Base-by-base conservation (phyloP, 1,140 invertebrate species). In the Drosophila erecta region DNA sequence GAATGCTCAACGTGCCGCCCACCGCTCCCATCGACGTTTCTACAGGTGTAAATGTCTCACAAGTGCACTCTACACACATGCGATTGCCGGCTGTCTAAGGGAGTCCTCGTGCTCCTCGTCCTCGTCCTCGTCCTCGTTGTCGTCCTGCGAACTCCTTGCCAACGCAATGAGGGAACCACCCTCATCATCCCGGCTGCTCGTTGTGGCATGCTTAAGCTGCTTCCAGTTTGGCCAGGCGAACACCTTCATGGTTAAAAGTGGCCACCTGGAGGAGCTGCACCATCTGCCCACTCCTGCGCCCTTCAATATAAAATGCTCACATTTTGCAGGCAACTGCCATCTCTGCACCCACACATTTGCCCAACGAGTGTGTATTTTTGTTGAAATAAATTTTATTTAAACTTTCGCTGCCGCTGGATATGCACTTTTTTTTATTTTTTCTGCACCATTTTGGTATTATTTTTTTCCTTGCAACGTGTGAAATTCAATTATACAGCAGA, bases 331-430 rank as follows among this genome's bases (percentile, higher is more conserved):
- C 79, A 59, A 40, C 79, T 66, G 53, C 40, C 79, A 71, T 49
- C 40, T 49, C 17, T 37, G 33, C 27, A 22, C 51, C 27, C 43
- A 40, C 69, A 56, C 43, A 27, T 53, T 44, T 30, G 27, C n/a
- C 0, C 49, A 15, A 57, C 46, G 55, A 57, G 69, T 49, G 60
- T 73, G 56, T 89, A 74, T 87, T 87, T 87, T 89, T 87, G 79
- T 89, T 84, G 84, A 87, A 87, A 89, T 87, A 87, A 87, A 87
- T 89, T 87, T 87, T 87, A 87, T 87, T 89, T 87, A 87, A 87
- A 87, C 84, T 87, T 84, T 87, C 67, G 73, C 79, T 66, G 59
- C 72, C 73, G 17, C 76, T 70, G 64, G 66, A 40, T 56, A 40
- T 69, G 57, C 64, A 76, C 80, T 65, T 53, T 62, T 61, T 56